phyloP scores from a whole-genome alignment of 1,140 invertebrate species.

The Drosophila seguyi region DNA sequence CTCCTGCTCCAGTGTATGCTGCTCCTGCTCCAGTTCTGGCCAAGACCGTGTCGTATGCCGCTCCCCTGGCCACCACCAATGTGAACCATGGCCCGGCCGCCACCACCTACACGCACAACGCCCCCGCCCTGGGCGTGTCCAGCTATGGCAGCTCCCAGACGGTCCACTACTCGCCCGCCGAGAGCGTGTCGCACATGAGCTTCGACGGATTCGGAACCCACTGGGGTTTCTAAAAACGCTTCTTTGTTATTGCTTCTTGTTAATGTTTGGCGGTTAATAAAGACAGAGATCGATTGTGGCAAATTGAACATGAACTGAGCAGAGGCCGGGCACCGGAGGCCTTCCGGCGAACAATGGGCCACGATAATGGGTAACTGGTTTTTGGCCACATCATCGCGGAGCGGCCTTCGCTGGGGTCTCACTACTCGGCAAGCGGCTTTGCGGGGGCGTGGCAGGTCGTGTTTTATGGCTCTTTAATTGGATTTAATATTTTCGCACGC shows the following conservation, averaged over 20 bases:
- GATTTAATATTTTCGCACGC: constrained; percentile 72
- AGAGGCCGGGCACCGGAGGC: constrained; percentile 20
- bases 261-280: constrained; percentile 60
- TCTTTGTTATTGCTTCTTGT: constrained; percentile 53
- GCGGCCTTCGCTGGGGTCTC: constrained; percentile 53
- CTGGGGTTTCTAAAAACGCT: constrained; percentile 86
- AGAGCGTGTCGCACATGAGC: constrained; percentile 86
- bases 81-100: constrained; percentile 77
- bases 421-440: constrained; percentile 48
- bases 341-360: constrained; percentile 58
- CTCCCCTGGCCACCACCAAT: constrained; percentile 79
- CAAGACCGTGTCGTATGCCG: constrained; percentile 87
- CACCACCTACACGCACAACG: constrained; percentile 82
- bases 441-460: constrained; percentile 56
- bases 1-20: constrained; percentile 41
- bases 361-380: constrained; percentile 34
- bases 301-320: constrained; percentile 49
- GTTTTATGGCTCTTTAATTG: constrained; percentile 74
- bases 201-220: constrained; percentile 86
- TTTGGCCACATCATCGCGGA: constrained; percentile 59
- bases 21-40: constrained; percentile 51
- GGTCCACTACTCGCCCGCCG: constrained; percentile 86
- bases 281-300: constrained; percentile 58
- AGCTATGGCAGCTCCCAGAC: constrained; percentile 85
- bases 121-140: constrained; percentile 78